A percentile compares a stretch with the other conserved stretches of the same genome.
Evolutionary conservation across 2,797 vertebrate genomes (phyloP).

Genomic region (Chloroceryle amazona): DNA sequence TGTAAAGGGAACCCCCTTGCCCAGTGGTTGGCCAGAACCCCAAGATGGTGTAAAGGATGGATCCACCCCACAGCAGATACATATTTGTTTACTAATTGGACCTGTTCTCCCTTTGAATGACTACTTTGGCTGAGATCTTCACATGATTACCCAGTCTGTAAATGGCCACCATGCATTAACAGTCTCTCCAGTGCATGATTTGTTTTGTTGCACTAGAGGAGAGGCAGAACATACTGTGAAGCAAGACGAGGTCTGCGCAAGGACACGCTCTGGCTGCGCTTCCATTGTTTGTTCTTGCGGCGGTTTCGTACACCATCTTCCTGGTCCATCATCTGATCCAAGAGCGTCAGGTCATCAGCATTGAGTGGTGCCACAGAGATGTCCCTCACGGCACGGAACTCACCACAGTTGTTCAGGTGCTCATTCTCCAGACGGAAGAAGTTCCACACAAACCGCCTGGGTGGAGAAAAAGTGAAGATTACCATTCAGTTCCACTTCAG

Average conservation of each 20-base stretch:
- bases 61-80: background rate
- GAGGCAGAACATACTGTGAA: constrained; percentile 87
- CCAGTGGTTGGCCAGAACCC: background rate
- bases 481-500: accelerated
- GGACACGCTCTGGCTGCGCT: constrained; percentile 94
- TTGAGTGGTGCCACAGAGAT: constrained; percentile 96
- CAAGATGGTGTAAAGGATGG: background rate
- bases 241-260: constrained; percentile 91
- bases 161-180: accelerated
- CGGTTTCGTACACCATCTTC: constrained; percentile 96
- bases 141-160: accelerated
- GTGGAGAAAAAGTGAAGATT: background rate
- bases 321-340: constrained; percentile 99
- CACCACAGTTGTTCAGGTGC: constrained; percentile 98
- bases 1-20: background rate
- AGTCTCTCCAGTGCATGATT: accelerated
- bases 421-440: constrained; percentile 98
- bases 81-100: background rate
- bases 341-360: constrained; percentile 94
- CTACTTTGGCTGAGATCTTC: background rate
- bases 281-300: constrained; percentile 95
- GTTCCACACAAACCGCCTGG: constrained; percentile 98
- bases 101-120: background rate
- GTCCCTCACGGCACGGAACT: constrained; percentile 96
- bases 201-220: background rate